Base-by-base conservation (phyloP, 2,797 vertebrate species). In the Paratrypauchen microcephalus region DNA sequence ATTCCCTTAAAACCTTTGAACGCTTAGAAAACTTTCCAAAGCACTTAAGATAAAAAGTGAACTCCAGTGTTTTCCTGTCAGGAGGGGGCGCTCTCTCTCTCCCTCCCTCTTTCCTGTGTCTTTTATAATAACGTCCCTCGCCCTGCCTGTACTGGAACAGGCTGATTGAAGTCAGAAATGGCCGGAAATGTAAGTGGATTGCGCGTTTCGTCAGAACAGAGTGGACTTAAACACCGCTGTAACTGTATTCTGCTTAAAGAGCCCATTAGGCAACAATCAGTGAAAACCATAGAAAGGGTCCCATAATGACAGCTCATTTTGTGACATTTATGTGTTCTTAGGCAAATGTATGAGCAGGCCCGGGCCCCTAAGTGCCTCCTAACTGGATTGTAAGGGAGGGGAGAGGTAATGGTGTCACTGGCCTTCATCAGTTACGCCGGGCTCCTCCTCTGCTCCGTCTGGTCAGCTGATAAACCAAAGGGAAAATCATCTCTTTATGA, bases 301-400 rank as follows among this genome's bases (percentile, higher is more conserved):
- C 86, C 83, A 82, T 92, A 92, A 93, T 85, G 89, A 88, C 82
- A 72, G 84, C 89, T 88, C 80, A 91, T 92, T 90, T 88, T 83
- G 87, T 90, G 90, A 91, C 88, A 90, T 83, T 92, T 93, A 86
- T 90, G 87, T 91, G 90, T 93, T 88, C 84, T 92, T 92, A 91
- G 83, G 75, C 88, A 92, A 94, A 94, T 89, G 87, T 91, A 92
- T 92, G 81, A 83, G 81, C 55, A 24, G 68, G 77, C 76, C 72
- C 79, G 76, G 82, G 72, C 82, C 75, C 82, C 72, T 94, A 92
- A 94, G 93, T 93, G 91, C 88, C 84, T 75, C 45, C 84, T 94
- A 93, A 94, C 90, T 86, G 89, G 81, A 94, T 94, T 93, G 86
- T 21, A 8, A 4, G 87, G 83, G 86, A 76, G 83, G 87, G 83